Conservation (phyloP, 2,888 invertebrate species). For the Drosophila imparisetae region DNA sequence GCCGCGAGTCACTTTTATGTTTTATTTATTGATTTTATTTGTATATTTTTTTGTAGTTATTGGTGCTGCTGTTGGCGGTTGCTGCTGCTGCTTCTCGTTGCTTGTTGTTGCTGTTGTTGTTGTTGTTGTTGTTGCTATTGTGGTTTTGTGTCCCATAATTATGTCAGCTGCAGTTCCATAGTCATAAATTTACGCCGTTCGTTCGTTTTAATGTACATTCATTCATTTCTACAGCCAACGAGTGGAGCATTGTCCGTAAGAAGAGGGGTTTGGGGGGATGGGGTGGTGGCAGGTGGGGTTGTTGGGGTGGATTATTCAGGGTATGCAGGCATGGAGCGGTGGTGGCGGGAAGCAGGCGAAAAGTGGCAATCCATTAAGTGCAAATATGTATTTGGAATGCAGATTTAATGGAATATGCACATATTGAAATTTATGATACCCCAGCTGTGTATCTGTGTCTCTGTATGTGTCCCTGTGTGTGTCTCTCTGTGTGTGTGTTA, state of each 20-base stretch:
- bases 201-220: conserved; percentile 46
- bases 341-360: background rate
- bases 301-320: background rate
- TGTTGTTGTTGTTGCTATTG: conserved; percentile 50
- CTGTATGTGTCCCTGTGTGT: background rate
- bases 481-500: background rate
- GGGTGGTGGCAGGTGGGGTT: background rate
- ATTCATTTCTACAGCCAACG: conserved; percentile 37
- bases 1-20: conserved; percentile 68
- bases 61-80: conserved; percentile 4
- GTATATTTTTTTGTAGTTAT: conserved; percentile 35
- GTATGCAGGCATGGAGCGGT: background rate
- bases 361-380: conserved; percentile 54
- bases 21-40: conserved; percentile 76
- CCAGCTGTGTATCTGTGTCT: background rate
- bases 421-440: conserved; percentile 61
- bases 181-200: conserved; percentile 73
- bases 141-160: conserved; percentile 74
- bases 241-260: background rate
- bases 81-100: conserved; percentile 19
- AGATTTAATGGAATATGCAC: conserved; percentile 63
- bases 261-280: background rate
- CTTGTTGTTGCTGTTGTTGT: conserved; percentile 15
- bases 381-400: conserved; percentile 59
- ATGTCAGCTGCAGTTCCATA: conserved; percentile 76